A percentile compares a stretch with the other conserved stretches of the same genome.
Evolutionary conservation across 2,113 vertebrate species (phyloP).

Genomic region (Calidris pugnax): DNA sequence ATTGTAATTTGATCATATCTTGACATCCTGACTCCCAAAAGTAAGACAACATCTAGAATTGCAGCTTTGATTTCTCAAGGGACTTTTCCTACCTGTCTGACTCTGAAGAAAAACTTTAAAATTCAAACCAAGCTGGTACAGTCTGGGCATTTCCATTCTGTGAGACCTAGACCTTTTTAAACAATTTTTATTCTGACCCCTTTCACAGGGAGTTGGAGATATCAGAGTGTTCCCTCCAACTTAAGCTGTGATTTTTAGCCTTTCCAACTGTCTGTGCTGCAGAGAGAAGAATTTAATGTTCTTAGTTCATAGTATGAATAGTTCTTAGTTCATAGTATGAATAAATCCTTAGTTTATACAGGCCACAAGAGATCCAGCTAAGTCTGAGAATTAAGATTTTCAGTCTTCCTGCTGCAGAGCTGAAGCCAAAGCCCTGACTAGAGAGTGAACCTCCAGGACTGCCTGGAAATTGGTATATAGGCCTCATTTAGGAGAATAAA

Average conservation of each 20-base stretch:
- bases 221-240: not conserved
- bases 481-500: not conserved
- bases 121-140: not conserved
- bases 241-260: not conserved
- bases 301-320: not conserved
- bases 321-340: not conserved
- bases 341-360: not conserved
- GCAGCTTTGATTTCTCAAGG: not conserved
- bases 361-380: not conserved
- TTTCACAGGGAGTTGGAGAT: not conserved
- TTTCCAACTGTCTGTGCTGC: not conserved
- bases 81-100: not conserved
- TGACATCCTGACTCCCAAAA: not conserved
- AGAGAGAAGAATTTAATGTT: not conserved
- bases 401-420: not conserved
- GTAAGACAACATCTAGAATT: not conserved
- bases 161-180: not conserved
- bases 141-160: not conserved
- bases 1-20: not conserved
- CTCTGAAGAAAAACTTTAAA: not conserved
- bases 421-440: not conserved
- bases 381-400: not conserved
- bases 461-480: not conserved
- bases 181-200: not conserved
- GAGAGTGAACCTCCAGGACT: not conserved